Evolutionary conservation across 2,113 vertebrate genomes (phyloP), one percentile per base, ranked within the genome.

Genomic region (Otocyon megalotis): DNA sequence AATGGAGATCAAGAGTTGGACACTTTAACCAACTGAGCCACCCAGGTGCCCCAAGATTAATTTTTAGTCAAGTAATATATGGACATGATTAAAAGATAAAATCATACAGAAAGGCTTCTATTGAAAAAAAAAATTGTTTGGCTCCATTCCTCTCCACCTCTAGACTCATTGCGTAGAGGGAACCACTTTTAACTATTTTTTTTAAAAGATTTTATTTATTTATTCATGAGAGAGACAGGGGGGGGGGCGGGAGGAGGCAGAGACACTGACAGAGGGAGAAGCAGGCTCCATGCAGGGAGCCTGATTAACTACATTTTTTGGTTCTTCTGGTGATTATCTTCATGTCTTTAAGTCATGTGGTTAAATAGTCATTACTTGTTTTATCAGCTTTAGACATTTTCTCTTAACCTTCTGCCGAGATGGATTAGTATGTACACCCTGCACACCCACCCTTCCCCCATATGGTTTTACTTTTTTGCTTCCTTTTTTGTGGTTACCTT

Each of bases 401-500:
- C n/a, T 90, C n/a, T 60, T 83, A 84, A 82, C 35, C 14, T 85
- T 8, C 43, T 90, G 19, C 37, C n/a, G 82, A 85, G 13, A 58
- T 48, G 22, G 35, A 81, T 77, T 43, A 63, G 30, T 65, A 71
- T 87, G 82, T 71, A 56, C 15, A 88, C 8, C 30, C 71, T 86
- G n/a, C 5, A 62, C 53, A 63, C 76, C 71, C 69, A 28, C 15
- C 54, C 4, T 3, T 7, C 56, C 65, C 12, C 9, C 37, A 32
- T 19, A 53, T n/a, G 76, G 48, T 74, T 90, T 30, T 9, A 87
- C 62, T 30, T 97, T 97, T 94, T 94, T 93, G 58, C 35, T 93
- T 96, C 85, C 65, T 95, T n/a, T 76, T 95, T 90, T 94, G 50
- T 94, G 81, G 37, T 88, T 95, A 71, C 79, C 6, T 94, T 89